Evolutionary conservation across 2,113 vertebrate genomes (phyloP), one percentile per base, ranked within the genome.

Genomic region (Synodontis membranacea): DNA sequence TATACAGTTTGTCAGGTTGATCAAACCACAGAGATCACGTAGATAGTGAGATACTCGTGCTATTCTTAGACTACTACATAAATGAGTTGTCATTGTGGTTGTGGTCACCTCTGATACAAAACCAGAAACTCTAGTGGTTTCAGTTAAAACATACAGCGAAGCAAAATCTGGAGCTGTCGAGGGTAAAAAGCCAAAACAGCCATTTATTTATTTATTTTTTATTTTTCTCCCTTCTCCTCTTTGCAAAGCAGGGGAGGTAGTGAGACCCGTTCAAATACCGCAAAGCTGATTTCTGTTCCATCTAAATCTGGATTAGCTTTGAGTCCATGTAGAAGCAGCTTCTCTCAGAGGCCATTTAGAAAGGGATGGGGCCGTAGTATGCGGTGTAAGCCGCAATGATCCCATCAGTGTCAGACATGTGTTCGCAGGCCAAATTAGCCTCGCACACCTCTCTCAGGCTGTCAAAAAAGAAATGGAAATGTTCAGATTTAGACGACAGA

Each of bases 401-500:
- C 91, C 96, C 91, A 39, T 91, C 80, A 54, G 94, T 93, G 1
- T 96, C 95, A 0, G 96, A 95, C 91, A 97, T 95, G 84, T 96
- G 93, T 9, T 96, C 95, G 75, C 96, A 97, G 66, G 93, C 95
- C 0, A 91, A 8, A 17, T 96, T 95, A 86, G 92, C 84, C 86
- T 97, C 96, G 82, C 97, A 97, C 54, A 94, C 96, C 87, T 97
- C 96, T 0, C 88, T 91, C 88, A 96, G 91, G 75, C 95, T 96
- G 89, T 58, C 92, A 14, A 37, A 44, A 25, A 80, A 39, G 23
- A 46, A 52, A 83, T 37, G n/a, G 23, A 58, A 42, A 58, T 23
- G 12, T 39, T 37, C 5, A 21, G 5, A 2, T 80, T 56, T 80
- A 25, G 19, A 54, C 25, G 31, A 5, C 14, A 52, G 75, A 17